Conservation (phyloP, 2,113 vertebrate species). For the Pelusios castaneus region DNA sequence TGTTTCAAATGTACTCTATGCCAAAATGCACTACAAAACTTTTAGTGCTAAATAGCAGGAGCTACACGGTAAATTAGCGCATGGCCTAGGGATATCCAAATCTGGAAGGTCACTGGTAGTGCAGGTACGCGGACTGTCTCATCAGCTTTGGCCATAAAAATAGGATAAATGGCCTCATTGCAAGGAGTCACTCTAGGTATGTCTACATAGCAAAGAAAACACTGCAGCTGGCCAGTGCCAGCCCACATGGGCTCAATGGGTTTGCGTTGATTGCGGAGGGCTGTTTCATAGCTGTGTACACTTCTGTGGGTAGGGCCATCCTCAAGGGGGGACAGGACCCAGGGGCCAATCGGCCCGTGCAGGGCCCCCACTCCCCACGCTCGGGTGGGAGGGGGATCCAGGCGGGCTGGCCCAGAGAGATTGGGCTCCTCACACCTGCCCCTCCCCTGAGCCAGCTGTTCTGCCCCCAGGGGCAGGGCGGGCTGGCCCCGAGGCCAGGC, state of each 20-base stretch:
- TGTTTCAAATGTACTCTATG: neutral
- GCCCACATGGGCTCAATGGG: neutral
- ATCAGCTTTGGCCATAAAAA: neutral
- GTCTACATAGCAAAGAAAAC: neutral
- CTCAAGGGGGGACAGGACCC: too few relatives aligned
- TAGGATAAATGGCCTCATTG: neutral
- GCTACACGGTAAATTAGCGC: neutral
- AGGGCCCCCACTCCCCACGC: too few relatives aligned
- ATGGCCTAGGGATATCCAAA: neutral
- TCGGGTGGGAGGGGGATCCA: too few relatives aligned
- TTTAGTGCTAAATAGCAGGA: neutral
- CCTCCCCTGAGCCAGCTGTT: too few relatives aligned
- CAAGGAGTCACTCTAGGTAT: neutral
- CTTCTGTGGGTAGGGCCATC: too few relatives aligned
- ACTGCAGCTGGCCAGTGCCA: accelerated
- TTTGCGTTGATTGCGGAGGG: too few relatives aligned
- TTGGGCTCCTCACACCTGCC: too few relatives aligned
- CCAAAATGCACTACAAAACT: neutral
- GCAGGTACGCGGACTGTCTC: neutral
- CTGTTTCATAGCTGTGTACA: too few relatives aligned
- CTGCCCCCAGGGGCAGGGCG: too few relatives aligned
- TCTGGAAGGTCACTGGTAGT: neutral
- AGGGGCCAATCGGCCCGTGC: too few relatives aligned
- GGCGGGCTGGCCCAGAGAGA: too few relatives aligned
- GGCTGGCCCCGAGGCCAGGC: too few relatives aligned